Evolutionary conservation across 2,113 vertebrate species (phyloP).

Genomic region (Etia nguti): DNA sequence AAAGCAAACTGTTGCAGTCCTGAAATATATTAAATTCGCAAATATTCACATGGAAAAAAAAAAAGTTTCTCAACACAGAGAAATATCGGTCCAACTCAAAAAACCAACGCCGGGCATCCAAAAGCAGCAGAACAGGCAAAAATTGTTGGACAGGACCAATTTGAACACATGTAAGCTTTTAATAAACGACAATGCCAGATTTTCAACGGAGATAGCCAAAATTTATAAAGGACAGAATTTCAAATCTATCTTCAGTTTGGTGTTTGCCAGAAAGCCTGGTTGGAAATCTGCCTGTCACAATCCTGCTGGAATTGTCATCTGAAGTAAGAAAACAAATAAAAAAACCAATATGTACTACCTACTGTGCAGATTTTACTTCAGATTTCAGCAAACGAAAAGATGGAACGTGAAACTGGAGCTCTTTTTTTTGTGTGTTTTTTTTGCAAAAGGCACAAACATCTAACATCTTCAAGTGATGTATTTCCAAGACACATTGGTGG

Average conservation of each 20-base stretch:
- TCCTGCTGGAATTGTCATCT: slow-evolving; percentile 26
- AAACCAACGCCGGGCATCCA: not conserved
- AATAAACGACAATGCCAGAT: slow-evolving; percentile 29
- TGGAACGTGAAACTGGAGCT: not conserved
- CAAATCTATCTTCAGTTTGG: slow-evolving; percentile 1
- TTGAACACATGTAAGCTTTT: slow-evolving; percentile 33
- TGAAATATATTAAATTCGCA: not conserved
- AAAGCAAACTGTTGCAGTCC: not conserved
- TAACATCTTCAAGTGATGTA: slow-evolving; percentile 17
- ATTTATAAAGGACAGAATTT: slow-evolving; percentile 30
- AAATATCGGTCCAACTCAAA: not conserved
- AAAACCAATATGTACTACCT: slow-evolving; percentile 16
- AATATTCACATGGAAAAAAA: not conserved
- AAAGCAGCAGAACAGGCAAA: not conserved
- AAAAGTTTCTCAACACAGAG: not conserved
- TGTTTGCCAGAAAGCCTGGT: slow-evolving; percentile 25
- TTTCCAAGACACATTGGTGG: slow-evolving; percentile 44
- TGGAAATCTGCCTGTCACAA: slow-evolving; percentile 39
- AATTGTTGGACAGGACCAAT: slow-evolving; percentile 10
- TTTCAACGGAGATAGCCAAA: slow-evolving; percentile 11
- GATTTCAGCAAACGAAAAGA: slow-evolving; percentile 2
- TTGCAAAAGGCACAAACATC: not conserved
- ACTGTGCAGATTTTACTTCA: slow-evolving; percentile 7
- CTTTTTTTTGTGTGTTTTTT: not conserved
- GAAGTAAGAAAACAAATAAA: slow-evolving; percentile 23